Conservation (phyloP, 2,797 vertebrate species). For the Gymnopithys bicolor region DNA sequence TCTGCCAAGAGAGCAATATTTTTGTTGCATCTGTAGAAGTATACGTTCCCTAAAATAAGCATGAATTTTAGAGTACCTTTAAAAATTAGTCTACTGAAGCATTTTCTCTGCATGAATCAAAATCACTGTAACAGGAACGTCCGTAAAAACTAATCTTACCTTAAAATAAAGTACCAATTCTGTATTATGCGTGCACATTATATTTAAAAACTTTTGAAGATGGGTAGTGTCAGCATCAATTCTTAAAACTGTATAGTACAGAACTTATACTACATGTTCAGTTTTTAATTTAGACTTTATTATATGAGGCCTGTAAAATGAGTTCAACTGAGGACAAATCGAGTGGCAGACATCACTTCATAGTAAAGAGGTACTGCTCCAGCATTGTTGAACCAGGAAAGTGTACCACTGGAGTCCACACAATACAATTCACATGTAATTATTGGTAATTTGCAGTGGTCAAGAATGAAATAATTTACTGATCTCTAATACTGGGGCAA, state of each 20-base stretch:
- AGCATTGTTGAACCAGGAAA: not conserved
- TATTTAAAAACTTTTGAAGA: not conserved
- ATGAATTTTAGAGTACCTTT: not conserved
- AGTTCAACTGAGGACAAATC: not conserved
- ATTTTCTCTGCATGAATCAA: not conserved
- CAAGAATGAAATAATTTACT: not conserved
- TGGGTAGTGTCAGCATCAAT: not conserved
- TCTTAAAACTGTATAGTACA: not conserved
- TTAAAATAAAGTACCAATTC: conserved; percentile 1
- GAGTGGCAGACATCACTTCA: not conserved
- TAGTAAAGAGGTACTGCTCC: not conserved
- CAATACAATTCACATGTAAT: not conserved
- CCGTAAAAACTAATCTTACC: not conserved
- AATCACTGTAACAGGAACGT: not conserved
- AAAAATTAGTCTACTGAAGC: not conserved
- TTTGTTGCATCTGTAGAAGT: not conserved
- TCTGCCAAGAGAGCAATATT: not conserved
- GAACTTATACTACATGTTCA: not conserved
- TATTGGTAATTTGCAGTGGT: not conserved
- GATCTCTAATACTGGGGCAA: not conserved
- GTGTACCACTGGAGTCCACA: not conserved
- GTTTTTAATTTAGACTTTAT: not conserved
- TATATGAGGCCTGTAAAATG: not conserved
- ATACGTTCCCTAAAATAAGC: not conserved
- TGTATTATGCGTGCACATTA: not conserved